A percentile compares a stretch with the other conserved stretches of the same genome.
These are phyloP conservation scores for Scomber colias DNA, from an alignment of 2,113 vertebrate species.

Conservation along the genomic window DNA sequence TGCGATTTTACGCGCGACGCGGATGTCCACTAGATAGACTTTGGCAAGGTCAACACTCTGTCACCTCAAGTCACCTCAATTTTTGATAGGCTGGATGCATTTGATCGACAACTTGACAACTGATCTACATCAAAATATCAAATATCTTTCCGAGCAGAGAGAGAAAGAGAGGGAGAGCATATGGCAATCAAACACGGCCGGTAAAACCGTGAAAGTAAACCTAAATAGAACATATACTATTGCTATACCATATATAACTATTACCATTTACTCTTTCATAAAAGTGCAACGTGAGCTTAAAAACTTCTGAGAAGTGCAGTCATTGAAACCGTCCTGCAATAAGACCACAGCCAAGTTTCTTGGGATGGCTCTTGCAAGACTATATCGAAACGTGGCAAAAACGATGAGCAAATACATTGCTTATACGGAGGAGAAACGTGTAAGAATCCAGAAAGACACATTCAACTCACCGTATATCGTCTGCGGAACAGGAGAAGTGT, in stretches of 20 bases:
- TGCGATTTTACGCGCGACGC: constrained; percentile 49
- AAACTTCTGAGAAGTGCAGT: constrained; percentile 21
- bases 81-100: constrained; percentile 37
- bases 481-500: constrained; percentile 62
- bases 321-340: constrained; percentile 48
- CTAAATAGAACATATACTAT: background rate
- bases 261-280: background rate
- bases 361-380: constrained; percentile 63
- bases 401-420: constrained; percentile 40
- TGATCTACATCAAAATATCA: constrained; percentile 56
- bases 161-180: background rate
- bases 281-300: constrained; percentile 48
- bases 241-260: background rate
- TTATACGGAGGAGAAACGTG: constrained; percentile 16
- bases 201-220: background rate
- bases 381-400: constrained; percentile 83
- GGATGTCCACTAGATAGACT: background rate
- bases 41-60: background rate
- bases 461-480: constrained; percentile 80
- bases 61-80: constrained; percentile 25
- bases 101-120: constrained; percentile 32
- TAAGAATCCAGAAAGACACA: constrained; percentile 29
- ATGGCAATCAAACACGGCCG: background rate
- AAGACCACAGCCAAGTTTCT: constrained; percentile 42
- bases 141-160: constrained; percentile 24